Evolutionary conservation across 2,113 vertebrate genomes (phyloP), one percentile per base, ranked within the genome.

Genomic region (Spilogale gracilis): DNA sequence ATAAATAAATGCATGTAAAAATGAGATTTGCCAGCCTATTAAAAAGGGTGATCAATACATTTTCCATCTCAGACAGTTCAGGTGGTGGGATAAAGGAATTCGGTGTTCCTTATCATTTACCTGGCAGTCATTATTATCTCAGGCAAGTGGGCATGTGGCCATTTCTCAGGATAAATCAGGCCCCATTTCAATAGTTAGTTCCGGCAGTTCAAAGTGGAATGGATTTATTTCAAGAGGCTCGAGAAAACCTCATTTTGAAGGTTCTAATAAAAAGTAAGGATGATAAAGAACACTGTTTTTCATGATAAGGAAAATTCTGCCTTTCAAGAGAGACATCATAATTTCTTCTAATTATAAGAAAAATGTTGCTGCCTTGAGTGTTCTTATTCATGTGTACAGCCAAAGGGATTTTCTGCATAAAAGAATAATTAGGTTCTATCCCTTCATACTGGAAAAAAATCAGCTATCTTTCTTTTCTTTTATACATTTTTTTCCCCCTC

Each of bases 251-350:
- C 91, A 97, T 98, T 98, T 98, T 97, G 96, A 92, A 98, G 65
- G 94, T 97, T 97, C 95, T 93, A 97, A 78, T 98, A 97, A 88
- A n/a, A 98, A 98, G 84, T 89, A 85, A 95, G 94, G 43, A 94
- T 90, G 95, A 98, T 98, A 98, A 98, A 98, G 83, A 98, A 96
- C 93, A 97, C 94, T 98, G 97, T 73, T 98, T 98, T 98, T 98
- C 98, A 96, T 90, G 97, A 97, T 95, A 98, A 98, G 95, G 97
- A 98, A 98, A 98, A 65, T 50, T 98, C 96, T 98, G 95, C 97
- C 95, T 98, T 98, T 98, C 93, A 98, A 96, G 89, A 97, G 89
- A 98, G 98, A 98, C 89, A 98, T 98, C 94, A 98, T 98, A 97
- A 96, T 98, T 98, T 98, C 96, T 97, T 97, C 91, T 97, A 98